These are phyloP conservation scores for Actinemys pallida DNA, from an alignment of 2,113 vertebrate species.

Conservation along the genomic window DNA sequence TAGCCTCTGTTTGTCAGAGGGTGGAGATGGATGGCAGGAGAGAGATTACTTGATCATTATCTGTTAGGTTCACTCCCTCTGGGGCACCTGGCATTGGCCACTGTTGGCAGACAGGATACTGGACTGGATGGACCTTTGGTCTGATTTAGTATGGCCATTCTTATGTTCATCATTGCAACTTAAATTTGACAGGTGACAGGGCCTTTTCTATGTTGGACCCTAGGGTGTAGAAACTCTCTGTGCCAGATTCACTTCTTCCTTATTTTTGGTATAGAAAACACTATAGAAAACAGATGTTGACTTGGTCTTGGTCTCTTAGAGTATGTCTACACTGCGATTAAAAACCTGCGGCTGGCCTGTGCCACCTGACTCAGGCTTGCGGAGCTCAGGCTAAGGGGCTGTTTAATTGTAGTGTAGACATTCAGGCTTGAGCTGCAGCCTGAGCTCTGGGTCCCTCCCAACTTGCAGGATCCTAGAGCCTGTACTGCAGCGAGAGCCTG, in stretches of 20 bases:
- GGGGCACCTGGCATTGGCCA: too few species aligned
- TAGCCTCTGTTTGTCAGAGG: too few species aligned
- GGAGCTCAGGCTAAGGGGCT: neutral
- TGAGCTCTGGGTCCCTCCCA: neutral
- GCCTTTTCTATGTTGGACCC: fast-evolving
- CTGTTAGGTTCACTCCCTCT: too few species aligned
- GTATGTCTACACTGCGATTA: too few species aligned
- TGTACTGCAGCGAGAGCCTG: too few species aligned
- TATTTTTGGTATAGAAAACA: neutral
- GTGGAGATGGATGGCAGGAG: too few species aligned
- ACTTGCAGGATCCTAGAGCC: neutral
- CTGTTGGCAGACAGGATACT: too few species aligned
- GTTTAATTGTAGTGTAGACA: neutral
- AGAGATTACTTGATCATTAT: too few species aligned
- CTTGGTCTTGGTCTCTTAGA: neutral
- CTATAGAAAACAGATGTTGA: neutral
- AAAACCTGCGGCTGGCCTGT: neutral
- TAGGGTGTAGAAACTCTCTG: neutral
- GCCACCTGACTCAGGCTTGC: neutral
- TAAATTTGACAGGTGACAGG: neutral
- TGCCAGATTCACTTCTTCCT: neutral
- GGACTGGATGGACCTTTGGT: too few species aligned
- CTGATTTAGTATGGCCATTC: too few species aligned
- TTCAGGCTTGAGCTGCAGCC: neutral
- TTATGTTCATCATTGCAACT: neutral